Evolutionary conservation across 2,797 vertebrate genomes (phyloP).

Genomic region (Lepus oiostolus): DNA sequence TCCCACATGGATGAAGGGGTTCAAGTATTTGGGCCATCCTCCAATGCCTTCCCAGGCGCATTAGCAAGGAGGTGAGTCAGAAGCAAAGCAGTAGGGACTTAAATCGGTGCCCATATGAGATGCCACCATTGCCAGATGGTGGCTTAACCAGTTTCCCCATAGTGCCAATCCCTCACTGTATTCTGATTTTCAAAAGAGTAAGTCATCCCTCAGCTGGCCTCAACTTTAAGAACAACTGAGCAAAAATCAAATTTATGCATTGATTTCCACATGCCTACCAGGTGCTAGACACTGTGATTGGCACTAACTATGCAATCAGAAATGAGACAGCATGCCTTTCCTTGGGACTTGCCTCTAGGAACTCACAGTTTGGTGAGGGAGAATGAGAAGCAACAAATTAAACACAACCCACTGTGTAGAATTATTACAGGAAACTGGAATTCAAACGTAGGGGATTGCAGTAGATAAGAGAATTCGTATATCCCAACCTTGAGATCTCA

Average conservation of each 20-base stretch:
- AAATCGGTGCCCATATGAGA: no score
- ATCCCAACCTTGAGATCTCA: neutral
- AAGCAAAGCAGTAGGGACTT: no score
- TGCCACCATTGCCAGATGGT: no score
- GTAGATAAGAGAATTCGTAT: neutral
- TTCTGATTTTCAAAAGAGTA: conserved; percentile 17
- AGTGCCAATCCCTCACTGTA: neutral
- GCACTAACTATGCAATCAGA: neutral
- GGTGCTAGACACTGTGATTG: neutral
- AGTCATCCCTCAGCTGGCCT: neutral
- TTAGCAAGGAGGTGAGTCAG: no score
- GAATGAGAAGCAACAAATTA: neutral
- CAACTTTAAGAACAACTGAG: neutral
- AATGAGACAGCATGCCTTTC: conserved; percentile 5
- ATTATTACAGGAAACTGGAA: neutral
- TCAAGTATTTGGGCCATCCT: no score
- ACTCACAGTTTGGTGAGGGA: neutral
- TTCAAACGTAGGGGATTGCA: neutral
- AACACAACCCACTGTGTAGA: neutral
- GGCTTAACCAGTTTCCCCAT: neutral
- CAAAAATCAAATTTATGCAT: neutral
- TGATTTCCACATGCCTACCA: neutral
- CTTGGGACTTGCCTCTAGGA: conserved; percentile 8
- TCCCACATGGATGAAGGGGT: no score
- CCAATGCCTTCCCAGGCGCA: no score